These are phyloP conservation scores for Helicoverpa zea DNA, from an alignment of 1,140 invertebrate genomes.

Conservation along the genomic window DNA sequence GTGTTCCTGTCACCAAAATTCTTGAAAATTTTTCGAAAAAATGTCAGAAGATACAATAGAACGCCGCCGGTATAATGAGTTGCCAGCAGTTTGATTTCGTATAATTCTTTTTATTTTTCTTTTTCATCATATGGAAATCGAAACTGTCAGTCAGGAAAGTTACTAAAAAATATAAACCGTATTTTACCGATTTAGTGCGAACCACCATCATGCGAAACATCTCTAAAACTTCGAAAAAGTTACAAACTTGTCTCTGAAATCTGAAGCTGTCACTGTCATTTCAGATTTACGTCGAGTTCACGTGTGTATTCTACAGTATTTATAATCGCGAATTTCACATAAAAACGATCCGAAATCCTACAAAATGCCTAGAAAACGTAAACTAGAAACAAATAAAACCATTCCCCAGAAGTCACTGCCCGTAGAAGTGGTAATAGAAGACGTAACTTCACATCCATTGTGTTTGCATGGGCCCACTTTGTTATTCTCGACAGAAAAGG, in stretches of 20 bases:
- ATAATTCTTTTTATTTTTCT: too few species aligned
- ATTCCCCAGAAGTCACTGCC: slow-evolving; percentile 59
- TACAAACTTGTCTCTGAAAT: too few species aligned
- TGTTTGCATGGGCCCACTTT: slow-evolving; percentile 91
- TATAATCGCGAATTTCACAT: neutral
- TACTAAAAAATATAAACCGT: slow-evolving; percentile 22
- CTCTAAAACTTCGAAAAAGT: too few species aligned
- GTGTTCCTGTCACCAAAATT: slow-evolving; percentile 36
- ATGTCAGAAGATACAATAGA: slow-evolving; percentile 52
- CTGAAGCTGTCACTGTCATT: neutral
- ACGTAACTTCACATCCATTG: slow-evolving; percentile 84
- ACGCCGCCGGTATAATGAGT: slow-evolving; percentile 39
- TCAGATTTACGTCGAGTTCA: neutral
- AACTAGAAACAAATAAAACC: slow-evolving; percentile 59
- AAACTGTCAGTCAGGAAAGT: neutral
- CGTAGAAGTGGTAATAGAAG: slow-evolving; percentile 80
- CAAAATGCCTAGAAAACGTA: slow-evolving; percentile 74
- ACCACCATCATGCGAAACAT: too few species aligned
- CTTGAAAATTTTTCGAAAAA: slow-evolving; percentile 51
- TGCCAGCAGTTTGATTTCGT: slow-evolving; percentile 9
- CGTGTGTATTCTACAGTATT: slow-evolving; percentile 9
- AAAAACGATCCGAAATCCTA: neutral
- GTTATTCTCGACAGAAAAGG: slow-evolving; percentile 88
- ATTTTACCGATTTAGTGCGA: too few species aligned
- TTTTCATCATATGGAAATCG: neutral